Conservation (phyloP, 1,140 invertebrate species). For the Centruroides vittatus region DNA sequence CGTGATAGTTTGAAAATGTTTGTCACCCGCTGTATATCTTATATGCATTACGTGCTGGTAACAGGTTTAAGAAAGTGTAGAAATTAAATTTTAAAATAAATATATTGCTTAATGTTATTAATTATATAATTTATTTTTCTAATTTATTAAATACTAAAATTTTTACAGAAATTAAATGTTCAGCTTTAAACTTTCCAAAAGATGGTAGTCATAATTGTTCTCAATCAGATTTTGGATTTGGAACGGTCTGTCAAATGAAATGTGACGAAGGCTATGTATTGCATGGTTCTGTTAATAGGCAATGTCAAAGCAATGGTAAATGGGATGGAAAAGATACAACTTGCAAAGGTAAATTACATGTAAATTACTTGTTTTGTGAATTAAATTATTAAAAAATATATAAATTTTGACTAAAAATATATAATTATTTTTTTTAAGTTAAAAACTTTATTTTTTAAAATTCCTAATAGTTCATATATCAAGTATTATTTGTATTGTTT, state of each 20-base stretch:
- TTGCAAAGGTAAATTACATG: constrained; percentile 3
- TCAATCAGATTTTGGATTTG: constrained; percentile 3
- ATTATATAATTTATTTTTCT: neutral
- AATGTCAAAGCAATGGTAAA: constrained; percentile 2
- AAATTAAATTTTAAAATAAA: no score
- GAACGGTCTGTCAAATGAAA: constrained; percentile 1
- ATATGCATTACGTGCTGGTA: no score
- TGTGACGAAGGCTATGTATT: constrained; percentile 7
- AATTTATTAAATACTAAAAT: neutral
- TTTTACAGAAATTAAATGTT: constrained; percentile 7
- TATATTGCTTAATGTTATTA: no score
- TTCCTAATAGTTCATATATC: no score
- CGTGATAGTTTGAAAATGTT: no score
- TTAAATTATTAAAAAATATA: no score
- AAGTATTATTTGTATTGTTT: no score
- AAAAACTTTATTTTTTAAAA: no score
- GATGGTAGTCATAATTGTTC: constrained; percentile 8
- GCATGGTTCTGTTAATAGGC: neutral
- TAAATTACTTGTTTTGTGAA: neutral
- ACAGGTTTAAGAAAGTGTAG: no score
- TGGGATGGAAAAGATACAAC: constrained; percentile 2
- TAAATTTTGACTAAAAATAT: no score
- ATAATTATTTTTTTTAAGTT: no score
- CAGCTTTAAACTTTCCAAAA: neutral
- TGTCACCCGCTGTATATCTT: no score